A percentile compares a stretch with the other conserved stretches of the same genome.
These are phyloP conservation scores for Pollachius pollachius DNA, from an alignment of 2,113 vertebrate genomes.

Conservation along the genomic window DNA sequence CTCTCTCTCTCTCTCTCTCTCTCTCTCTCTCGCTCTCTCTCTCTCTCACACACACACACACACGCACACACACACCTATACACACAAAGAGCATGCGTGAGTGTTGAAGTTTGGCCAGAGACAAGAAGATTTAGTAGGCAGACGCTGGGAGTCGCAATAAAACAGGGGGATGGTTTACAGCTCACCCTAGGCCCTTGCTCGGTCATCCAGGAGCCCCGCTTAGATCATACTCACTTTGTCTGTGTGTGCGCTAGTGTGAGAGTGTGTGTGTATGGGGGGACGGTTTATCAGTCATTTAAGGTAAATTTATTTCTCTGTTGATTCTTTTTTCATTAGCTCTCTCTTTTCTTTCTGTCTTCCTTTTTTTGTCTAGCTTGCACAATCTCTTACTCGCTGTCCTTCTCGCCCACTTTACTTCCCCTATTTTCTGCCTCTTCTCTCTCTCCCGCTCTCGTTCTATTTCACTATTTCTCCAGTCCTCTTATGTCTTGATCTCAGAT, in stretches of 20 bases:
- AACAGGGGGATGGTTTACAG: conserved; percentile 50
- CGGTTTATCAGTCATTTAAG: conserved; percentile 4
- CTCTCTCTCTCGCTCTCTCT: too few relatives aligned
- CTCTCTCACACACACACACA: neutral
- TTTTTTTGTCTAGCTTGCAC: conserved; percentile 1
- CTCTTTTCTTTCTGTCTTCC: conserved; percentile 14
- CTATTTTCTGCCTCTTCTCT: conserved; percentile 22
- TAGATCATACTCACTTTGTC: conserved; percentile 9
- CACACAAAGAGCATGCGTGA: conserved; percentile 1
- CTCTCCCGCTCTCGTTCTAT: conserved; percentile 23
- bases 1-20: too few relatives aligned
- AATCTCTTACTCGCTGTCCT: conserved; percentile 25
- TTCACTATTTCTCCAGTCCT: conserved; percentile 26
- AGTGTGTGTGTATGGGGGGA: neutral
- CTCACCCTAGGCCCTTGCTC: conserved; percentile 34
- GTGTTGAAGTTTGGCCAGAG: conserved; percentile 27
- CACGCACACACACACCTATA: neutral
- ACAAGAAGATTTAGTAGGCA: conserved; percentile 43
- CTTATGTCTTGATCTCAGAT: neutral
- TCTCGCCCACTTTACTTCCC: neutral
- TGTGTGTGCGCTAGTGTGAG: neutral
- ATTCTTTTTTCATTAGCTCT: neutral
- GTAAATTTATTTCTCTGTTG: conserved; percentile 14
- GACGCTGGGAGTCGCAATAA: conserved; percentile 39
- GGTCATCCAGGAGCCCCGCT: conserved; percentile 38